A percentile compares a stretch with the other conserved stretches of the same genome.
Evolutionary conservation across 1,140 invertebrate genomes (phyloP).

Genomic region (Drosophila equinoxialis): DNA sequence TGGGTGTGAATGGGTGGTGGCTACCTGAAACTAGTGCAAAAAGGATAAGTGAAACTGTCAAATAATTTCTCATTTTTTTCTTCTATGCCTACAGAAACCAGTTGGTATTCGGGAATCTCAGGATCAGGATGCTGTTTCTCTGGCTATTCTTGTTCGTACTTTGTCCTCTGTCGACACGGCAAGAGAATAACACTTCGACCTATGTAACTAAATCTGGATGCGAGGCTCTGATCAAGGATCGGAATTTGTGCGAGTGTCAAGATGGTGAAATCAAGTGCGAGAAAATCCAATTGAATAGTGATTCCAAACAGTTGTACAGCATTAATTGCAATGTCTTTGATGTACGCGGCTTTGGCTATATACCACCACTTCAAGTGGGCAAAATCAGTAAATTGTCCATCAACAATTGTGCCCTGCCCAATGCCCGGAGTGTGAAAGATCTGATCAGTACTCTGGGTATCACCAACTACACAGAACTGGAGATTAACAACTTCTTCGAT

Average conservation of each 20-base stretch:
- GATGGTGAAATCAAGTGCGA: constrained; percentile 70
- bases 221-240: constrained; percentile 52
- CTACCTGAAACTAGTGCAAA: constrained; percentile 36
- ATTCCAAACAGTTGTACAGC: constrained; percentile 44
- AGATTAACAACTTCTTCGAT: constrained; percentile 61
- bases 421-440: constrained; percentile 45
- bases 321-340: constrained; percentile 63
- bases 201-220: constrained; percentile 63
- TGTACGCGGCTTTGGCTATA: constrained; percentile 57
- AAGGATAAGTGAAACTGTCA: constrained; percentile 9
- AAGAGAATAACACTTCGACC: constrained; percentile 39
- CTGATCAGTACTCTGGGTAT: constrained; percentile 56
- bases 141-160: constrained; percentile 33
- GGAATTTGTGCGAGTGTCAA: constrained; percentile 59
- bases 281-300: constrained; percentile 51
- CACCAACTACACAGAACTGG: constrained; percentile 58
- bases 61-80: constrained; percentile 28
- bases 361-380: constrained; percentile 54
- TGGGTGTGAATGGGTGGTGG: constrained; percentile 53
- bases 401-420: constrained; percentile 62
- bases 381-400: constrained; percentile 47
- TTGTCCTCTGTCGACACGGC: constrained; percentile 38
- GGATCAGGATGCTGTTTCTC: constrained; percentile 47
- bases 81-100: constrained; percentile 43
- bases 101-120: constrained; percentile 20